phyloP scores from a whole-genome alignment of 2,888 invertebrate genomes.

The Machimus rusticus region DNA sequence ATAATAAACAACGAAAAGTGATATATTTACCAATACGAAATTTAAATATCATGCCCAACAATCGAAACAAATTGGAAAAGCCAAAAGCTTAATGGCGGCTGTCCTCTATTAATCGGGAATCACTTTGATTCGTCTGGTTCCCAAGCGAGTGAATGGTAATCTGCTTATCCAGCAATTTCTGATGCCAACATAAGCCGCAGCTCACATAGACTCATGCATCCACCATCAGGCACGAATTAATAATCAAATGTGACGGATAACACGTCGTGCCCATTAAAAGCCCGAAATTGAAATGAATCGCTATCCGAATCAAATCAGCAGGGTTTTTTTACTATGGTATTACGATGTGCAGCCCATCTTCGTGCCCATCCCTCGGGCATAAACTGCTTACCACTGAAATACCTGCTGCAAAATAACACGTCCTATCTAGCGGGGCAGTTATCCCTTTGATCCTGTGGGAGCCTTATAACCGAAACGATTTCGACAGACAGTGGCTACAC shows the following conservation, averaged over 20 bases:
- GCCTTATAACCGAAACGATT: background rate
- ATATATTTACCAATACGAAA: background rate
- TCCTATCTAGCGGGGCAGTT: background rate
- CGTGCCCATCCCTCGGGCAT: background rate
- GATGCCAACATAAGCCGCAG: background rate
- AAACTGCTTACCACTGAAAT: conserved; percentile 2
- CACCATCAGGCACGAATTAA: conserved; percentile 24
- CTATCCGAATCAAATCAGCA: background rate
- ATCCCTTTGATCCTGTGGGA: conserved; percentile 9
- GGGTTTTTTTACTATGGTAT: background rate
- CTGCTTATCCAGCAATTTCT: conserved; percentile 8
- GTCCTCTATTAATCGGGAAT: background rate
- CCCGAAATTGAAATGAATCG: conserved; percentile 34
- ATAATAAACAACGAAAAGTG: background rate
- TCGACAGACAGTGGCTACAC: background rate
- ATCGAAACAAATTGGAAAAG: background rate
- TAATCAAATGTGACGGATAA: conserved; percentile 27
- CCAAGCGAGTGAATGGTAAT: background rate
- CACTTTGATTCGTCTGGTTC: background rate
- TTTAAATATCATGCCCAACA: background rate
- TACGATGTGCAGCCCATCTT: background rate
- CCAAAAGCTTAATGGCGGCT: background rate
- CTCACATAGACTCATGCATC: background rate
- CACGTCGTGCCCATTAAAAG: conserved; percentile 31
- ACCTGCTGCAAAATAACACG: background rate